Conservation (phyloP, 2,113 vertebrate genomes). For the Cochlearius cochlearius region DNA sequence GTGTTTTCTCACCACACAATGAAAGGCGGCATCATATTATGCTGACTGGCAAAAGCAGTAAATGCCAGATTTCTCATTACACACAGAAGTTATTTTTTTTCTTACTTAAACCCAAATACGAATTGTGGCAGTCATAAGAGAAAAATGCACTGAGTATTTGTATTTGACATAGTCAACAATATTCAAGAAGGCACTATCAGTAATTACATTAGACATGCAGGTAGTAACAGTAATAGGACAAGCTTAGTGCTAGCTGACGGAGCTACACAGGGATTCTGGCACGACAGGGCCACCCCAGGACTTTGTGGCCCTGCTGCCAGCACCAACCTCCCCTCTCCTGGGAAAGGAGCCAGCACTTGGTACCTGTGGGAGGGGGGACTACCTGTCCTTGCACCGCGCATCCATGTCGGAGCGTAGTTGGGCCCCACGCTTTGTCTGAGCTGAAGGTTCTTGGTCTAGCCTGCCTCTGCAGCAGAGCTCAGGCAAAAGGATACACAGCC, state of each 20-base stretch:
- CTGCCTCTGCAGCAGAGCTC: neutral
- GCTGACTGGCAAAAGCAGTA: neutral
- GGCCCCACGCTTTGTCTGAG: neutral
- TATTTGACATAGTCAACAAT: neutral
- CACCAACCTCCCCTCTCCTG: accelerated
- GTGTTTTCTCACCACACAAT: neutral
- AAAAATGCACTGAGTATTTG: neutral
- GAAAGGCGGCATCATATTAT: neutral
- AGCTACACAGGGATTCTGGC: neutral
- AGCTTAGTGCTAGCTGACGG: neutral
- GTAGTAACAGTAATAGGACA: neutral
- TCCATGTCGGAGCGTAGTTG: neutral
- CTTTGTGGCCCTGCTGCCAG: neutral
- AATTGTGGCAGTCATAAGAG: neutral
- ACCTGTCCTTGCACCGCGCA: neutral
- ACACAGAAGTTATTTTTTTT: neutral
- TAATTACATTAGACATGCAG: neutral
- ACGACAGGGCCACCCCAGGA: neutral
- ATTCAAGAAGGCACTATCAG: neutral
- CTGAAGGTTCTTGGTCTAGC: neutral
- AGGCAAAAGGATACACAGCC: neutral
- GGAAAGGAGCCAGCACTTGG: neutral
- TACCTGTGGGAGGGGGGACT: neutral
- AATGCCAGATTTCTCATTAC: neutral
- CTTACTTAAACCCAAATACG: neutral